Base-by-base conservation (phyloP, 2,113 vertebrate species). In the Xenopus tropicalis region DNA sequence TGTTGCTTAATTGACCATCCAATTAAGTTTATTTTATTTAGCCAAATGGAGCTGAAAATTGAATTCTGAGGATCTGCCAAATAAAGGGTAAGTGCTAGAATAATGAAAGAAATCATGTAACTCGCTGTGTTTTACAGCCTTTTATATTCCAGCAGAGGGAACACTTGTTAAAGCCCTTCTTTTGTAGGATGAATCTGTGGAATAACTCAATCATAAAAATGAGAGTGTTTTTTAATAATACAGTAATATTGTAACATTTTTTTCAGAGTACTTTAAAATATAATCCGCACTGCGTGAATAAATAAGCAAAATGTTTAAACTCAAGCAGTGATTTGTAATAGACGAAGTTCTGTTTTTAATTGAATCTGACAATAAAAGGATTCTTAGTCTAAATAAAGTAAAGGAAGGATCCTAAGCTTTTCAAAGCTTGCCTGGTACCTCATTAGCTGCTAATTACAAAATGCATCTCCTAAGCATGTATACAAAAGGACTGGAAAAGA, bases 21-120 rank as follows among this genome's bases (percentile, higher is more conserved):
- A 54, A 54, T 54, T 54, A 54, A 54, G 52, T 54, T 54, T 54
- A 54, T n/a, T 54, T 54, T 54, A 54, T 54, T 54, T 54, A 54
- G 52, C 52, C 52, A 54, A 54, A 54, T 54, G 52, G 52, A 54
- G 52, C 52, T 54, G 52, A 54, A 54, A 54, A 54, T 54, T 54
- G 52, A n/a, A 54, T 54, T 20, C 52, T 54, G 52, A 54, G n/a
- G 52, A 54, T 54, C 52, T 54, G 52, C 52, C 52, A 54, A 54
- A 54, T 17, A 3, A 54, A 54, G 52, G 16, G 2, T 54, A n/a
- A 54, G 16, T n/a, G 52, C 52, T n/a, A 19, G 52, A 17, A 54
- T 54, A n/a, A n/a, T n/a, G 3, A 54, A 17, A n/a, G 19, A 54
- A n/a, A 54, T n/a, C 16, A 17, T 14, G 46, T 14, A 54, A 9